Evolutionary conservation across 2,797 vertebrate species (phyloP).

Genomic region (Molothrus ater): DNA sequence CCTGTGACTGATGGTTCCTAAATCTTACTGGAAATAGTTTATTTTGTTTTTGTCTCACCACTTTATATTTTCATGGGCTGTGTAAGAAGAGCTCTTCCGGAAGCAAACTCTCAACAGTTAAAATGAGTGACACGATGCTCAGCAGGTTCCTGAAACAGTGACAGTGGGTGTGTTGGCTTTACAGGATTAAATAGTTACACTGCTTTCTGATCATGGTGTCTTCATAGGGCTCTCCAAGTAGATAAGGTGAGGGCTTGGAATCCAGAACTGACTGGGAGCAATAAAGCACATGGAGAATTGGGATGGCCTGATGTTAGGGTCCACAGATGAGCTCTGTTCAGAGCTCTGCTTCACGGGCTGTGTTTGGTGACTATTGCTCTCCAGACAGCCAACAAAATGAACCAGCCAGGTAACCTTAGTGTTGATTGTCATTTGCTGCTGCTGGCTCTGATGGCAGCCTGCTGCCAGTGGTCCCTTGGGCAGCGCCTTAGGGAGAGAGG

Average conservation of each 20-base stretch:
- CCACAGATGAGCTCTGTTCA: background rate
- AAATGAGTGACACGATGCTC: rapidly evolving
- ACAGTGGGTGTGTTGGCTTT: background rate
- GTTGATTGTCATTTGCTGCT: rapidly evolving
- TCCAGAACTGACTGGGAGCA: background rate
- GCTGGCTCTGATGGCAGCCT: background rate
- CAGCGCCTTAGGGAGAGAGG: background rate
- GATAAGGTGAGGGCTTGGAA: background rate
- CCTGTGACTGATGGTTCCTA: background rate
- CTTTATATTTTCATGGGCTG: background rate
- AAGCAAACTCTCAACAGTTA: background rate
- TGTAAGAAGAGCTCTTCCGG: background rate
- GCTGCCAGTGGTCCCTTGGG: background rate
- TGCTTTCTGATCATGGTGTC: background rate
- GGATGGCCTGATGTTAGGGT: background rate
- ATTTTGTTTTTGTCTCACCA: background rate
- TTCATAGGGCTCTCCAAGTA: background rate
- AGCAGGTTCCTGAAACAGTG: background rate
- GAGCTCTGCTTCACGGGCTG: background rate
- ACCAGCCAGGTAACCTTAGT: too few species aligned
- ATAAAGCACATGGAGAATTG: background rate
- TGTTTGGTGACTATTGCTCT: background rate
- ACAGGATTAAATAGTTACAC: background rate
- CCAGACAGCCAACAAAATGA: background rate
- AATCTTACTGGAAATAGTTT: background rate